Base-by-base conservation (phyloP, 2,113 vertebrate genomes). In the Elachura formosa region DNA sequence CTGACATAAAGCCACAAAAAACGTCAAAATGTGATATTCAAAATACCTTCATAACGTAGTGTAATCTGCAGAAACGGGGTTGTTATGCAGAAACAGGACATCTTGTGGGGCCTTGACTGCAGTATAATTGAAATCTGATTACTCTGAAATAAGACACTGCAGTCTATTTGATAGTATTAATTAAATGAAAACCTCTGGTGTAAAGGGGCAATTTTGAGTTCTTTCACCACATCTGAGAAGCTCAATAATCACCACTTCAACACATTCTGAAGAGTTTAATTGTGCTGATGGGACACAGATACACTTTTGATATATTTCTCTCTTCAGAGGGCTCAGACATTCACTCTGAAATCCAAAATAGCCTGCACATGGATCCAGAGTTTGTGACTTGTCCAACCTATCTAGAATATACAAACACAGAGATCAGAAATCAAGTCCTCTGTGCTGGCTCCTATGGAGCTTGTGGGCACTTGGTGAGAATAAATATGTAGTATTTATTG, bases 41-140 rank as follows among this genome's bases (percentile, higher is more conserved):
- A 95, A 92, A 74, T 64, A 71, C 46, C 46, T 52, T 26, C 25
- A 59, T 52, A 71, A 34, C 10, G 55, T 75, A 68, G 59, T 31
- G 71, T 68, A 83, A 89, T 86, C 71, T 80, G 48, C 55, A 90
- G 77, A 94, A 92, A 74, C 5, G 56, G 16, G 63, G 31, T 56
- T 83, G 64, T 84, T 93, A 58, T 40, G 40, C 62, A 41, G 79
- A n/a, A n/a, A n/a, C n/a, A n/a, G n/a, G n/a, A n/a, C n/a, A n/a
- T 73, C 58, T 89, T 94, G 40, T 79, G 59, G 23, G 74, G 72
- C 55, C 46, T 34, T 73, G 73, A 31, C 71, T 66, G 34, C 62
- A 63, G 33, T 31, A 76, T 93, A 94, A 94, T 66, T 95, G 75
- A 91, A 93, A 92, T 91, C 31, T 15, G 67, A 95, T 91, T 95